Evolutionary conservation across 2,797 vertebrate species (phyloP), one percentile per base, ranked within the genome.

Genomic region (Syndactyla subalaris): DNA sequence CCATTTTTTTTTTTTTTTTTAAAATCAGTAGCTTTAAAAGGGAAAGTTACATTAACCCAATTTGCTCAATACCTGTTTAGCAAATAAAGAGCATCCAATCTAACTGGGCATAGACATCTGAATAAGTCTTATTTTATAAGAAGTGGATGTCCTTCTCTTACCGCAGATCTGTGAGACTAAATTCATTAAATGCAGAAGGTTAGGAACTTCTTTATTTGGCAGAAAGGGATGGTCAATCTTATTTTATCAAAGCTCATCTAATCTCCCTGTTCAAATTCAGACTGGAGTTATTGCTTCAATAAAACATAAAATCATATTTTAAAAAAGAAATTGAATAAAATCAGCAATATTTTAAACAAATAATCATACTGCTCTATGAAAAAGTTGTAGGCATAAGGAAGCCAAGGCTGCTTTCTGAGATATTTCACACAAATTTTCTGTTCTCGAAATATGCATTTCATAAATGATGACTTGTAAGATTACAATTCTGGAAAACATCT

Each of bases 401-500:
- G 23, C 30, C 79, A 57, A 92, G 10, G 7, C 20, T 92, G 21
- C 48, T 93, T 79, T 78, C 72, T 88, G 46, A 83, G 23, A 58
- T 10, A 71, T 92, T 95, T 95, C 34, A 74, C 16, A 18, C n/a
- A 94, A 85, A 45, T 75, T 92, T 88, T 71, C 57, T 89, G 21
- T n/a, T 75, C 58, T 58, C 46, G 54, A 84, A 81, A 87, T 79
- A 66, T 7, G 11, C 12, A 82, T 85, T 71, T 93, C 41, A 66
- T 57, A 89, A 91, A 73, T 1, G 1, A 80, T 49, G 34, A 43
- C 75, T 62, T 54, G 26, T 58, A 92, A 76, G 38, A 24, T 59
- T 86, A 29, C 8, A 63, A 57, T 51, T 83, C 49, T 84, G 54
- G n/a, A 88, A 96, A 70, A 88, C 8, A 76, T 41, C 6, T 4